Base-by-base conservation (phyloP, 2,797 vertebrate species). In the Todus mexicanus region DNA sequence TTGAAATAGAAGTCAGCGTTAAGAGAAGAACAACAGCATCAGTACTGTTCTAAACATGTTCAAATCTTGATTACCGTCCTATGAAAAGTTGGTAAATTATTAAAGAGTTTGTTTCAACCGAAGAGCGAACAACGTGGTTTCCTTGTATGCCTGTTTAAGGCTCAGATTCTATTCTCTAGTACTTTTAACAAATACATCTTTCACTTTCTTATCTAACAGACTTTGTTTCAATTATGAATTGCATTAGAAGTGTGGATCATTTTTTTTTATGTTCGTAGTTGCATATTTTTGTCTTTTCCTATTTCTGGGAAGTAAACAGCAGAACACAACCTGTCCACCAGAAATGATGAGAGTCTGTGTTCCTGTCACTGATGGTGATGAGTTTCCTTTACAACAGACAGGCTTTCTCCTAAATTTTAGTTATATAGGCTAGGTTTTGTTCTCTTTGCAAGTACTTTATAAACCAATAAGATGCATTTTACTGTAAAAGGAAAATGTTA, bases 401-500 rank as follows among this genome's bases (percentile, higher is more conserved):
- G 66, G 73, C 85, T 92, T 96, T 87, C 94, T 84, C 64, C 80
- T 85, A 61, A 85, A 89, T 91, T 90, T 96, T 64, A 7, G 47
- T 91, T 97, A 95, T 90, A 93, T 79, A 33, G 91, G 5, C n/a
- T 82, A 27, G 60, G 87, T 95, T 97, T 95, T 97, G 92, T 97
- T 97, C 92, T 97, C 83, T 87, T 70, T 43, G 84, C 73, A 93
- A 96, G 89, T 91, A 80, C 82, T 61, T 96, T 93, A 93, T 97
- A 97, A 97, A 97, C 97, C 97, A 96, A 91, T 81, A 92, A 89
- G 95, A 95, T 95, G 94, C 88, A 59, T 96, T 96, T 97, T 94
- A 64, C 86, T 75, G 66, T 93, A 86, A 93, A 96, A 96, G 94
- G 94, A 96, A 91, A 96, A 77, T 54, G 69, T 87, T 96, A 63